phyloP scores from a whole-genome alignment of 2,113 vertebrate species.

The Circaetus gallicus region DNA sequence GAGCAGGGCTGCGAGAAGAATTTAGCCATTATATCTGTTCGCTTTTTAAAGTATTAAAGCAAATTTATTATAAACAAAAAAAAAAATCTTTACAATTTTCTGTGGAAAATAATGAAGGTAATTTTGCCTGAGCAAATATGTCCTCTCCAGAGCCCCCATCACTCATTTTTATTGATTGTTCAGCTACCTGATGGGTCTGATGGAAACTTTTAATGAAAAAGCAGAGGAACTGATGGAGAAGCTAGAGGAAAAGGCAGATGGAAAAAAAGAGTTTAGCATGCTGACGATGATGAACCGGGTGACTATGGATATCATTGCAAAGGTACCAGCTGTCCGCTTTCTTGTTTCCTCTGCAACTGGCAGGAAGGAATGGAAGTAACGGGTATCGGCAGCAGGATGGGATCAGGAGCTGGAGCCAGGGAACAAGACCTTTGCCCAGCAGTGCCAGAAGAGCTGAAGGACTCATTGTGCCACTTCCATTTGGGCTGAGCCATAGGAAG shows the following conservation, averaged over 20 bases:
- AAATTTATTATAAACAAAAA: not conserved
- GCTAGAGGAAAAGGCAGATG: conserved; percentile 74
- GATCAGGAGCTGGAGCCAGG: not conserved
- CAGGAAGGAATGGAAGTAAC: not conserved
- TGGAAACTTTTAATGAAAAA: conserved; percentile 80
- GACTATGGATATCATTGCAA: conserved; percentile 75
- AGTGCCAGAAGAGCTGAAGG: not conserved
- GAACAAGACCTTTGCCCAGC: not conserved
- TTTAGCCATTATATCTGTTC: not conserved
- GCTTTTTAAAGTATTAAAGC: not conserved
- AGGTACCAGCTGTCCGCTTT: conserved; percentile 55
- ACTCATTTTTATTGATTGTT: conserved; percentile 24
- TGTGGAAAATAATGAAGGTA: not conserved
- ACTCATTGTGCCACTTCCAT: not conserved
- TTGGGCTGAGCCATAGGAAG: not conserved
- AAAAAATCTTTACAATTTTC: not conserved
- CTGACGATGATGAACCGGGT: conserved; percentile 71
- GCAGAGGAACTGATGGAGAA: conserved; percentile 77
- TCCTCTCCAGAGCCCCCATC: not conserved
- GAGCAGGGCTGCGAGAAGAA: not conserved
- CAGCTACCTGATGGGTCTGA: conserved; percentile 77
- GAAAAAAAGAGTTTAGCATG: conserved; percentile 73
- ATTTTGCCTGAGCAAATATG: not conserved
- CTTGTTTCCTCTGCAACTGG: not conserved
- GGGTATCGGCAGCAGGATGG: not conserved